Evolutionary conservation across 2,113 vertebrate genomes (phyloP).

Genomic region (Spizaetus ornatus): DNA sequence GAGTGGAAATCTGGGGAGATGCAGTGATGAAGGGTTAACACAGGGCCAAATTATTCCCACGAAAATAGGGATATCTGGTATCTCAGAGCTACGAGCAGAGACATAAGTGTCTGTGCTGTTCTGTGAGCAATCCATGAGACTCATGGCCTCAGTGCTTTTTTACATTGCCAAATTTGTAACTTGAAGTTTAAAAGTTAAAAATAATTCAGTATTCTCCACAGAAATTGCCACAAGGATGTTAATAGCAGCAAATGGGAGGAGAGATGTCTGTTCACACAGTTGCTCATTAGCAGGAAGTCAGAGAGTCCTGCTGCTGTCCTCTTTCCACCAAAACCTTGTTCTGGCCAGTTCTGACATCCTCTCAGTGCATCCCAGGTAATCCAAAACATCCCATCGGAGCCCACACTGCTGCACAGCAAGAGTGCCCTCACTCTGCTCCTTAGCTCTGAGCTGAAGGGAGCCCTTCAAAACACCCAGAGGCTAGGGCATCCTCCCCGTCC

Average conservation of each 20-base stretch:
- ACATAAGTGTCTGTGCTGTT: not conserved
- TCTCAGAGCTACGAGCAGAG: not conserved
- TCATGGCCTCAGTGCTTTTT: not conserved
- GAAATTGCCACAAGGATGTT: not conserved
- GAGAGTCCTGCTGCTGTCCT: not conserved
- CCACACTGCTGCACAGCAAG: not conserved
- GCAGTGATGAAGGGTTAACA: not conserved
- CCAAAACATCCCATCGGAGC: not conserved
- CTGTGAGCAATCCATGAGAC: not conserved
- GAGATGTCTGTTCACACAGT: not conserved
- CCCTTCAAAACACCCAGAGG: too few species aligned
- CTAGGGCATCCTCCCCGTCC: not conserved
- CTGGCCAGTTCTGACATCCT: not conserved
- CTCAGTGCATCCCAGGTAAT: not conserved
- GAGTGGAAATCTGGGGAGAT: not conserved
- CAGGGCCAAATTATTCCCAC: not conserved
- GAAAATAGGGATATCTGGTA: fast-evolving
- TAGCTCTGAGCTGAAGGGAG: not conserved
- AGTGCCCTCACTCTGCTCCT: not conserved
- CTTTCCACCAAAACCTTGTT: not conserved
- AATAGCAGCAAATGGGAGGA: not conserved
- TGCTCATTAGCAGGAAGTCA: not conserved
- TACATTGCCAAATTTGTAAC: not conserved
- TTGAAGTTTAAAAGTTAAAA: not conserved
- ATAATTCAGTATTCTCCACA: not conserved